phyloP scores from a whole-genome alignment of 2,113 vertebrate species.

The Scytalopus superciliaris region DNA sequence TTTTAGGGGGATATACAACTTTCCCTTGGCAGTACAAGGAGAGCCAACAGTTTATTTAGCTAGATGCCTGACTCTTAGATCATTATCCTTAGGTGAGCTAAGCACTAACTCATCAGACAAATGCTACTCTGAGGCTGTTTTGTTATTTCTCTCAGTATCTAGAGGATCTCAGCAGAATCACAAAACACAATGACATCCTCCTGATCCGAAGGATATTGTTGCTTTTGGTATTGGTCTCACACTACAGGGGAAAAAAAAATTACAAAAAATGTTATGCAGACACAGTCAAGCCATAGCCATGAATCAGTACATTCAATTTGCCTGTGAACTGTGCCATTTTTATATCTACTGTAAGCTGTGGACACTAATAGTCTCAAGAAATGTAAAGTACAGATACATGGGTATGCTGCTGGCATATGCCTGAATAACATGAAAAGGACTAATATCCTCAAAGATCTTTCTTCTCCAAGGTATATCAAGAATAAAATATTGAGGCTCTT shows the following conservation, averaged over 20 bases:
- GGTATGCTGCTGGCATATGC: fast-evolving
- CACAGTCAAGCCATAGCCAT: neutral
- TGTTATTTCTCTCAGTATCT: neutral
- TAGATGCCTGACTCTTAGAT: neutral
- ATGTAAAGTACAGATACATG: neutral
- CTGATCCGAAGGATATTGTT: neutral
- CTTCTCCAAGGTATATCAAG: neutral
- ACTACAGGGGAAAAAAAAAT: neutral
- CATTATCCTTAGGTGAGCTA: neutral
- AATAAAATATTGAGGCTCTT: neutral
- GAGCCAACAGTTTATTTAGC: neutral
- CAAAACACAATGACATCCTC: neutral
- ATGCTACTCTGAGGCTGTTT: neutral
- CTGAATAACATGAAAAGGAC: neutral
- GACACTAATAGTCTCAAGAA: neutral
- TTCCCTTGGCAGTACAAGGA: neutral
- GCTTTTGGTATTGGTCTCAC: neutral
- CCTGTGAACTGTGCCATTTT: neutral
- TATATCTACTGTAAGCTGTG: neutral
- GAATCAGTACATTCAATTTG: neutral
- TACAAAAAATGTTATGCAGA: neutral
- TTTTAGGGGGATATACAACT: neutral
- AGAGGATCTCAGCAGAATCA: neutral
- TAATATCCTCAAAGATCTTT: neutral
- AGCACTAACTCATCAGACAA: neutral